Evolutionary conservation across 2,888 invertebrate species (phyloP), one percentile per base, ranked within the genome.

Genomic region (Acrobasis repandana): DNA sequence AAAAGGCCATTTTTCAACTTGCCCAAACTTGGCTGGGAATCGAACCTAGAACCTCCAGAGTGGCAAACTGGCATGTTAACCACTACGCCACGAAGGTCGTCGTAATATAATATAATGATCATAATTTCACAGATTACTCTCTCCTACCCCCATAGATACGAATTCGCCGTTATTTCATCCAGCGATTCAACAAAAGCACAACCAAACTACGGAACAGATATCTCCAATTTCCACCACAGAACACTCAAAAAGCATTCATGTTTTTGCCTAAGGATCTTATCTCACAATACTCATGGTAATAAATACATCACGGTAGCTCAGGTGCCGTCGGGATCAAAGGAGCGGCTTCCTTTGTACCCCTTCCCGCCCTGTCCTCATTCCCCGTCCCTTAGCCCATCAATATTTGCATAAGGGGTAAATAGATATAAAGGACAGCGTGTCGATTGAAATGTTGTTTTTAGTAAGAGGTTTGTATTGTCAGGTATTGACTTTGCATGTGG

Each of bases 401-500:
- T 82, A 83, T 86, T 87, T 83, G 84, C 87, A 83, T 87, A 83
- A 79, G 73, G 68, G 70, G 74, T 76, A 82, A 80, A 80, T 67
- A 70, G 33, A 66, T 65, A 50, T 72, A 70, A 71, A 71, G 67
- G 68, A 66, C 64, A 67, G 63, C 64, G 67, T 68, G 69, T 69
- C 70, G 69, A 70, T 73, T 70, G 65, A 66, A 58, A 59, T 64
- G 62, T 66, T 66, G 54, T 62, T 60, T 63, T 63, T 58, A 34
- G 11, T 18, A 52, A 63, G 66, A 73, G 61, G 48, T 56, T 57
- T 38, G 38, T 49, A 9, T 36, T 11, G 15, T 43, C 43, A 38
- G 56, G 56, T 38, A 15, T 47, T 33, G 57, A 33, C 28, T 18
- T 36, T 47, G 47, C 57, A 54, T 54, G 38, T 38, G 18, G 11